phyloP scores from a whole-genome alignment of 2,888 invertebrate species.

The Adelognathus sp. region DNA sequence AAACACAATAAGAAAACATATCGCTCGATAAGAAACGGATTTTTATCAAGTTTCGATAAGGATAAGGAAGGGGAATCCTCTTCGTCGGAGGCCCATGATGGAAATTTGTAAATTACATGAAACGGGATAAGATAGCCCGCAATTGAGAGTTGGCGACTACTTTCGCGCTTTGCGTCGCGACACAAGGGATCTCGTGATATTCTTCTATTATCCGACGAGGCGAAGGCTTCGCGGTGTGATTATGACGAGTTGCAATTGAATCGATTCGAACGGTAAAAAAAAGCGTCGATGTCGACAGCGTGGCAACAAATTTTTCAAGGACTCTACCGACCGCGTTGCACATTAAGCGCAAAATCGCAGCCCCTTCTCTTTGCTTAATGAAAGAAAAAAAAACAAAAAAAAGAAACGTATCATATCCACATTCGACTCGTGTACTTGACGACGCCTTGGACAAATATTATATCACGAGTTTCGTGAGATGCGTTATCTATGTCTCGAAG shows the following conservation, averaged over 20 bases:
- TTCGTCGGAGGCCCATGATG: neutral
- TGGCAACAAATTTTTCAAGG: conserved; percentile 34
- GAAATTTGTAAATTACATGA: neutral
- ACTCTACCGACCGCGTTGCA: neutral
- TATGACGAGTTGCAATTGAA: neutral
- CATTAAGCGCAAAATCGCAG: neutral
- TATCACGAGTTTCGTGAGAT: conserved; percentile 4
- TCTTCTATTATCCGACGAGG: too few species aligned
- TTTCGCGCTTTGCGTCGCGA: neutral
- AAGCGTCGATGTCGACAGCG: neutral
- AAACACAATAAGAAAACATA: neutral
- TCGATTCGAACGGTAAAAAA: conserved; percentile 16
- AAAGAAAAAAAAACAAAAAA: neutral
- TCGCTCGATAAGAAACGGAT: neutral
- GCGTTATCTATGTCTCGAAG: neutral
- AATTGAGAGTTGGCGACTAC: neutral
- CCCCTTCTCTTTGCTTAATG: neutral
- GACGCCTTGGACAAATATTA: neutral
- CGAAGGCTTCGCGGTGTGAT: too few species aligned
- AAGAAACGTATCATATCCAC: neutral
- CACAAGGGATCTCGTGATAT: neutral
- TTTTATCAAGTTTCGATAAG: neutral
- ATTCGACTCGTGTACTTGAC: neutral
- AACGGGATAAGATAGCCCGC: neutral
- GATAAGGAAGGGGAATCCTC: neutral